phyloP scores from a whole-genome alignment of 2,888 invertebrate species.

The Rhagium mordax region DNA sequence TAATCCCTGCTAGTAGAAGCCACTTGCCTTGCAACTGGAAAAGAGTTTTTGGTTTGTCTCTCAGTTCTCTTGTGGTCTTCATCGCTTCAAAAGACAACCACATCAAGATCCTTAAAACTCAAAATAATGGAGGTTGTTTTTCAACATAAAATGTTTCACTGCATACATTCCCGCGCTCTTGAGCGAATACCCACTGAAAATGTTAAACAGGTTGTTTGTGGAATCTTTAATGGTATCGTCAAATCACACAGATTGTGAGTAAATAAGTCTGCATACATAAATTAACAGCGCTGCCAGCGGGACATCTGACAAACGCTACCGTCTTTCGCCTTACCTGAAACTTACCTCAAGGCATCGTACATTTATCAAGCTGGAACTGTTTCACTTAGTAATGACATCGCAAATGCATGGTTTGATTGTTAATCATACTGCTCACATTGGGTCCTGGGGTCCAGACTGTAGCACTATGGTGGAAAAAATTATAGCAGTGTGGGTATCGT shows the following conservation, averaged over 20 bases:
- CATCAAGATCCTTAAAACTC: too few species aligned
- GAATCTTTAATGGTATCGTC: constrained; percentile 10
- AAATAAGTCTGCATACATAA: constrained; percentile 3
- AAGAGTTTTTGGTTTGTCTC: too few species aligned
- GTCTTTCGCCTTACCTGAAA: not conserved
- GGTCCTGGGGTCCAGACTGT: too few species aligned
- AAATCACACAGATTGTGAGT: constrained; percentile 16
- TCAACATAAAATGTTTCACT: too few species aligned
- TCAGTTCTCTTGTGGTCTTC: too few species aligned
- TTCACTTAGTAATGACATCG: not conserved
- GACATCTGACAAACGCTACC: constrained; percentile 9
- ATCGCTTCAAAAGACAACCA: too few species aligned
- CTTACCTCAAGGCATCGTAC: not conserved
- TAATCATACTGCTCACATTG: not conserved
- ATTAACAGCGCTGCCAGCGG: not conserved
- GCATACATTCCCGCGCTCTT: not conserved
- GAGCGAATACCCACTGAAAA: not conserved
- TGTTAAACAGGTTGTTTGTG: not conserved
- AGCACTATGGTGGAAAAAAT: too few species aligned
- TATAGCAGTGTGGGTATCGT: too few species aligned
- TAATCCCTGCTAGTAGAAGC: too few species aligned
- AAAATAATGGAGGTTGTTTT: too few species aligned
- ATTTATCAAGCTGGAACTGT: not conserved
- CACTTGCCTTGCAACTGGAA: too few species aligned
- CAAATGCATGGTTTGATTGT: too few species aligned